These are phyloP conservation scores for Listronotus oregonensis DNA, from an alignment of 1,140 invertebrate species.

Conservation along the genomic window DNA sequence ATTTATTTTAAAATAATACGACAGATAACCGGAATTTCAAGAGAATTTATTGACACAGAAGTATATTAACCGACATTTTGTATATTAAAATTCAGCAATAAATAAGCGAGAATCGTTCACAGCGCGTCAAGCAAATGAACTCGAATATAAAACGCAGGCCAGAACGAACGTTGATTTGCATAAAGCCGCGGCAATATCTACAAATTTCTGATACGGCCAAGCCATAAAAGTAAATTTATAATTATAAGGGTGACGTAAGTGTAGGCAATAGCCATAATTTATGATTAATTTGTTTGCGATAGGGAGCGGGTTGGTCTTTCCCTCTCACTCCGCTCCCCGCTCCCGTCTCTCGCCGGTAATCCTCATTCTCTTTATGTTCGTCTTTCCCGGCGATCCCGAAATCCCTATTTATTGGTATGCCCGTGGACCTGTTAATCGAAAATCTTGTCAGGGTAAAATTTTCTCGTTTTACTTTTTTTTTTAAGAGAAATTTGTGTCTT, in stretches of 20 bases:
- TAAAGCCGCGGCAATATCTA: conserved; percentile 42
- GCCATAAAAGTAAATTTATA: conserved; percentile 50
- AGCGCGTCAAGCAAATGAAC: conserved; percentile 39
- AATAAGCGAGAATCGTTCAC: conserved; percentile 35
- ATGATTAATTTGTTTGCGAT: conserved; percentile 49
- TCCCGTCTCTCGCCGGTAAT: conserved; percentile 27
- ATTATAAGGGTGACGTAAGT: conserved; percentile 49
- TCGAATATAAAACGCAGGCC: conserved; percentile 39
- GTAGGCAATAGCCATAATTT: conserved; percentile 47
- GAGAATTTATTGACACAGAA: conserved; percentile 26
- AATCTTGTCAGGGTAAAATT: no score
- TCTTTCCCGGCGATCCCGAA: conserved; percentile 29
- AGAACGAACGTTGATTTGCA: conserved; percentile 41
- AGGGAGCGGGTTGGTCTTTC: conserved; percentile 31
- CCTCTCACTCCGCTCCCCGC: conserved; percentile 2
- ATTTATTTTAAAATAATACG: conserved; percentile 20
- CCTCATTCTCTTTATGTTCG: conserved; percentile 33
- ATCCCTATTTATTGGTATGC: conserved; percentile 34
- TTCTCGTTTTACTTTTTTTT: no score
- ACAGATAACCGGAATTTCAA: conserved; percentile 19
- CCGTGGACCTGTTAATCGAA: conserved; percentile 23
- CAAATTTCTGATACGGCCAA: conserved; percentile 47
- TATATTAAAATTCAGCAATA: conserved; percentile 32
- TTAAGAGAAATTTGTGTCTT: no score
- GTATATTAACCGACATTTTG: conserved; percentile 33